A percentile compares a stretch with the other conserved stretches of the same genome.
Conservation (phyloP, 2,113 vertebrate species). For the Ellobius talpinus region DNA sequence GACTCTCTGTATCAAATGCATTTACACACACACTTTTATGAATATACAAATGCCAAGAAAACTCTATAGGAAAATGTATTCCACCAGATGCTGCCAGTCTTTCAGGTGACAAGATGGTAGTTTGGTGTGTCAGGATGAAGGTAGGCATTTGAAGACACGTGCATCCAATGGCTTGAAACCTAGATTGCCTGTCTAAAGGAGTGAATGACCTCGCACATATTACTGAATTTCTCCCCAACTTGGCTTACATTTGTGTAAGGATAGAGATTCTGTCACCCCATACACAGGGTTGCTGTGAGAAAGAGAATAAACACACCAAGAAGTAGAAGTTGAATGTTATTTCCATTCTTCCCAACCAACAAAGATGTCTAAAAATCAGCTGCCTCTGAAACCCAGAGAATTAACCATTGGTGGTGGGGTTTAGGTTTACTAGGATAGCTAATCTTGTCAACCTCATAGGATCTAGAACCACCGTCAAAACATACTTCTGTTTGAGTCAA, state of each 20-base stretch:
- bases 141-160: not conserved
- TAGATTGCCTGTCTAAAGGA: not conserved
- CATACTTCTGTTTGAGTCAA: not conserved
- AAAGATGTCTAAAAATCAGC: not conserved
- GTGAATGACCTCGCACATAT: not conserved
- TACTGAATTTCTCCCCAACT: constrained; percentile 2
- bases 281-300: not conserved
- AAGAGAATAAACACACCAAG: not conserved
- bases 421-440: not conserved
- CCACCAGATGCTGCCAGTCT: not conserved
- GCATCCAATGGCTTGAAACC: not conserved
- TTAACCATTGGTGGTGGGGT: not conserved
- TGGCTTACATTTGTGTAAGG: not conserved
- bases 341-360: not conserved
- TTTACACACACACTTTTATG: constrained; percentile 46
- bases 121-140: not conserved
- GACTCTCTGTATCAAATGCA: constrained; percentile 31
- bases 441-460: not conserved
- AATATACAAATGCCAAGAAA: constrained; percentile 18
- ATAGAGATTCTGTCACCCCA: not conserved
- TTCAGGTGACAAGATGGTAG: not conserved
- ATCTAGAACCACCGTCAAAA: not conserved
- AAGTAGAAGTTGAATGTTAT: not conserved
- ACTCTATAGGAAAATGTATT: not conserved
- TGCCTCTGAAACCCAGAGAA: not conserved